Evolutionary conservation across 2,888 invertebrate species (phyloP), one percentile per base, ranked within the genome.

Genomic region (Blera fallax): DNA sequence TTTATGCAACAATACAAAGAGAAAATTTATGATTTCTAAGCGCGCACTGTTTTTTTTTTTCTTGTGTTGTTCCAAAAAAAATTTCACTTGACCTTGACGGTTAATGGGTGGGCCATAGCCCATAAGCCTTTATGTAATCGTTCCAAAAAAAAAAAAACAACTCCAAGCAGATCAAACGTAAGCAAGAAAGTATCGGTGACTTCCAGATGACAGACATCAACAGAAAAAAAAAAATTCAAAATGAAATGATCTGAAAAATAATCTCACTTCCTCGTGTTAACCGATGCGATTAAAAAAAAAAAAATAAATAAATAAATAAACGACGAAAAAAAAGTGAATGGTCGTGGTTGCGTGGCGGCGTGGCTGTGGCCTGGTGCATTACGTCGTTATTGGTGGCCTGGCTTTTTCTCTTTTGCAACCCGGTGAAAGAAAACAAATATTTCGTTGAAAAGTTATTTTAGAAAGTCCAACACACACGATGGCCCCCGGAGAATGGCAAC

Each of bases 41-140:
- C 74, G 65, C 40, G 60, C 62, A 74, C 34, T 48, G 52, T 67
- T 45, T 40, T 24, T 54, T 52, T 37, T 69, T 24, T 45, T 14
- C 11, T 18, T n/a, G n/a, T n/a, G n/a, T 40, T 14, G 40, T 40
- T 40, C 40, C 40, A n/a, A 18, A 45, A 18, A 60, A 69, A 69
- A 81, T 81, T 85, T 85, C 85, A 77, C 85, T 72, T 85, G 85
- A 85, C 85, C 85, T 85, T 85, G 85, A 72, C 70, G 70, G 65
- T 27, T 70, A 65, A 76, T 85, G 72, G 65, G 72, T 72, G 65
- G 73, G 37, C 65, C 58, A 11, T 10, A 43, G 48, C 43, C 60
- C 52, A 67, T 21, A n/a, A 77, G 58, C 21, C 16, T 60, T 70
- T 70, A 80, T 52, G 64, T 76, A 84, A 80, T 34, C 43, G 58